Base-by-base conservation (phyloP, 1,140 invertebrate genomes). In the Hylaeus volcanicus region DNA sequence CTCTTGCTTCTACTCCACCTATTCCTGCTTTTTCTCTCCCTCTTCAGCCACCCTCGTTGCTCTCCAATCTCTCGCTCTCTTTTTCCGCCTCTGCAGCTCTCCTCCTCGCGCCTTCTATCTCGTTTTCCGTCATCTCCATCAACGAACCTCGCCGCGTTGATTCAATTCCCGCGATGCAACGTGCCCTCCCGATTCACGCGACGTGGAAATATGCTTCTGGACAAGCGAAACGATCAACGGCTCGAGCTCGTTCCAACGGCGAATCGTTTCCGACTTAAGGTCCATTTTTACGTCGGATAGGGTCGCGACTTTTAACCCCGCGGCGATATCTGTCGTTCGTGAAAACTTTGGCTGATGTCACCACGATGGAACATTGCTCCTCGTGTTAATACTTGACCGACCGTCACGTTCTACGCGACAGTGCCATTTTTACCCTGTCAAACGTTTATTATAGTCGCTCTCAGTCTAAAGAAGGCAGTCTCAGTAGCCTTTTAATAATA, bases 151-250 rank as follows among this genome's bases (percentile, higher is more conserved):
- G 60, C n/a, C 73, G 63, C 51, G 58, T 77, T 75, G 73, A 74
- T 77, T 64, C 48, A 75, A 86, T 82, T 58, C 74, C 73, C 72
- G 41, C 76, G 61, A 61, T 75, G 78, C 78, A 72, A 63, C 69
- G 69, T 73, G 48, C 8, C 68, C 43, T 6, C 15, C 58, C 77
- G 72, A 68, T 76, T 76, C 61, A 68, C 72, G 66, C 41, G 71
- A 72, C 56, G 82, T 45, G 72, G 12, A 72, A 75, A 85, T 83
- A 74, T 14, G 68, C n/a, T 58, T 64, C 65, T 39, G 74, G 55
- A 58, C 69, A 51, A 39, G 58, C 65, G 56, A 69, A 60, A 75
- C 56, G 71, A 73, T 82, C 74, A 53, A 56, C 39, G 11, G n/a
- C 26, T 26, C 45, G 83, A 51, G 74, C 64, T 71, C 81, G 48